Base-by-base conservation (phyloP, 2,797 vertebrate genomes). In the Phylloscopus collybita region DNA sequence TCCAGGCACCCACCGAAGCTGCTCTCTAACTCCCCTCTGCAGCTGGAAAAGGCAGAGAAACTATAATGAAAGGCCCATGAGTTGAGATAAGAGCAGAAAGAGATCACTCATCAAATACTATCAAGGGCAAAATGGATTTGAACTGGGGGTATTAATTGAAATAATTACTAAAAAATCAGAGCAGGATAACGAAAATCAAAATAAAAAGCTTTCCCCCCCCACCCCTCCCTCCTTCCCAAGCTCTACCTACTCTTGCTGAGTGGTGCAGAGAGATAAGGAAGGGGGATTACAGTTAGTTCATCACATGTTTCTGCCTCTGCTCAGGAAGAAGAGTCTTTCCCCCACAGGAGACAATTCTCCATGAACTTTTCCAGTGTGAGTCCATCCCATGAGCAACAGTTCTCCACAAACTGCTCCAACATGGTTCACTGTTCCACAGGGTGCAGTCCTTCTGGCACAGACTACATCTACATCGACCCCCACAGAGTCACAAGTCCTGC, bases 241-340 rank as follows among this genome's bases (percentile, higher is more conserved):
- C 10, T 57, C 32, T 36, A 16, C 17, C 8, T 62, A 11, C 21
- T 44, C 9, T 10, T 17, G 9, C 5, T 0, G 1, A 36, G 5
- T 36, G 30, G 18, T 10, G 11, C 11, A 30, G 22, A 25, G 26
- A 71, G 12, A 19, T 10, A 29, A 7, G 40, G 7, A 47, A 25
- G 61, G 17, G 26, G 8, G 10, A 18, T 64, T 50, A 36, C 7
- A 40, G 11, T 49, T 30, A 56, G 9, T 40, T 54, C 13, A 16
- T 27, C 6, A 32, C 8, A 62, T 3, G 1, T 22, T 53, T 51
- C 38, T 45, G 32, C 17, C 14, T 56, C 20, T 42, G 30, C 32
- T 49, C 32, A 44, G 17, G 57, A 61, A n/a, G 13, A 61, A 34
- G 34, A 27, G 7, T 18, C 49, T 38, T 61, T 47, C 11, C 9